Conservation (phyloP, 2,113 vertebrate genomes). For the Syngnathoides biaculeatus region DNA sequence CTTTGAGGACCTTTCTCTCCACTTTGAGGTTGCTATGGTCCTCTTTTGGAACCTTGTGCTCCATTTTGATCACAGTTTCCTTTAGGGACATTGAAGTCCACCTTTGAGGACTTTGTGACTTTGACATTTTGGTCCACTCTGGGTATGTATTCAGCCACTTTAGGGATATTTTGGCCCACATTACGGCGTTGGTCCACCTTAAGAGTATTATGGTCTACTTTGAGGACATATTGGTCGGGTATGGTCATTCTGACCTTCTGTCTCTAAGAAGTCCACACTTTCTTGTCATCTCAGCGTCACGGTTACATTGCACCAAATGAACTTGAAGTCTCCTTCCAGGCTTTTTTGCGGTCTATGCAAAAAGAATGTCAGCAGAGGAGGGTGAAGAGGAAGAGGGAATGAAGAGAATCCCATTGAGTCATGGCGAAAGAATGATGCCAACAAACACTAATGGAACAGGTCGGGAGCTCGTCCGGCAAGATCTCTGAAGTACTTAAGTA, state of each 20-base stretch:
- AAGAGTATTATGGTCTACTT: neutral
- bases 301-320: neutral
- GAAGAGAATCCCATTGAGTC: constrained; percentile 11
- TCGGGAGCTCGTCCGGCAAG: neutral
- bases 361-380: constrained; percentile 4
- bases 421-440: constrained; percentile 1
- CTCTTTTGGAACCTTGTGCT: too few species aligned
- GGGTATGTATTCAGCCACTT: too few species aligned
- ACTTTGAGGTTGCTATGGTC: too few species aligned
- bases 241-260: constrained; percentile 21
- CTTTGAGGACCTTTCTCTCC: neutral
- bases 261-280: neutral
- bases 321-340: neutral
- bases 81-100: too few species aligned
- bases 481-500: neutral
- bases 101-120: too few species aligned
- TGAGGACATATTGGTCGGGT: neutral
- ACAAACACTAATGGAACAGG: constrained; percentile 1
- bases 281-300: neutral
- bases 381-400: neutral
- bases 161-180: too few species aligned
- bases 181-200: neutral
- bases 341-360: neutral
- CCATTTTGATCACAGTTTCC: too few species aligned
- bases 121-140: too few species aligned